Evolutionary conservation across 2,888 invertebrate genomes (phyloP).

Genomic region (Choreutis nemorana): DNA sequence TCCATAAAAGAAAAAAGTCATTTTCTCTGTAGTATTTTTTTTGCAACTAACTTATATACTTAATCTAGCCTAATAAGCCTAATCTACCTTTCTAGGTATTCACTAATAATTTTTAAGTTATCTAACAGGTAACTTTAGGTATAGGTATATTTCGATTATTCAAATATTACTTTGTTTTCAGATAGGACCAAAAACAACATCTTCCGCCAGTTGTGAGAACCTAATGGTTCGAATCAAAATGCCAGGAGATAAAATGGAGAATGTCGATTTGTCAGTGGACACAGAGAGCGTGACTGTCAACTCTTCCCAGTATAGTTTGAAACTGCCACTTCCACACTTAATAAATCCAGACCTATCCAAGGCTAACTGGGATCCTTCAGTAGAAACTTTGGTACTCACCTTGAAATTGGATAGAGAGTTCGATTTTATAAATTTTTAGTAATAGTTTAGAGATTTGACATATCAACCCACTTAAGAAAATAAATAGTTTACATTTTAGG

Average conservation of each 20-base stretch:
- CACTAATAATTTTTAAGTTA: no score
- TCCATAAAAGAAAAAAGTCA: no score
- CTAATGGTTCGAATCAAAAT: slow-evolving; percentile 80
- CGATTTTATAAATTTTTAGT: slow-evolving; percentile 86
- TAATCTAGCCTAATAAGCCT: no score
- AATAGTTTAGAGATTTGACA: no score
- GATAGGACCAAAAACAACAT: slow-evolving; percentile 82
- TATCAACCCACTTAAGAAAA: no score
- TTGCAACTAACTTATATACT: no score
- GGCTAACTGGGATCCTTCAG: slow-evolving; percentile 79
- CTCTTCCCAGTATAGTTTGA: slow-evolving; percentile 72
- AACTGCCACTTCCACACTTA: slow-evolving; percentile 80
- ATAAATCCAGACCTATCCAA: slow-evolving; percentile 83
- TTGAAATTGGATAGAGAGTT: slow-evolving; percentile 80
- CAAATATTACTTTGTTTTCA: slow-evolving; percentile 47
- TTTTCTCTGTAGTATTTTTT: no score
- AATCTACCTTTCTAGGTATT: no score
- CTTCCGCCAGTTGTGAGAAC: slow-evolving; percentile 87
- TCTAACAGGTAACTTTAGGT: no score
- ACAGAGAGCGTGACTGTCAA: slow-evolving; percentile 68
- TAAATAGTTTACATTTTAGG: no score
- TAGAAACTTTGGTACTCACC: slow-evolving; percentile 73
- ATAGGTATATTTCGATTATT: no score
- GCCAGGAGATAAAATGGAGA: slow-evolving; percentile 77
- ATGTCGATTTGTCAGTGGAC: slow-evolving; percentile 76